Base-by-base conservation (phyloP, 2,797 vertebrate species). In the Epinephelus coioides region DNA sequence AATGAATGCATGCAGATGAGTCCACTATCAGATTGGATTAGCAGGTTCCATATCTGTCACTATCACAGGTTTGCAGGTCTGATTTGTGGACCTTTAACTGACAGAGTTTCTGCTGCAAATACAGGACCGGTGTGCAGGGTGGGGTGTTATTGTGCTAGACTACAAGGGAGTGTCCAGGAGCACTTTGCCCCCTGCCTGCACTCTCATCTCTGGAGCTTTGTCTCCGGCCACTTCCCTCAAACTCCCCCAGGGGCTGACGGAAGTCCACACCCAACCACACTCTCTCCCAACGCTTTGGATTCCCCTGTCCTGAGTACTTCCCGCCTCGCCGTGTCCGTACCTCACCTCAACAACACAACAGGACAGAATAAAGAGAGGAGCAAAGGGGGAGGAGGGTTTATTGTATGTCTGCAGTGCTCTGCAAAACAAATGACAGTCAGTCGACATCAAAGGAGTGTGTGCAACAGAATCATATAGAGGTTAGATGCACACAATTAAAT, bases 131-230 rank as follows among this genome's bases (percentile, higher is more conserved):
- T 65, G 73, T 11, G 3, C 68, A 73, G 86, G 75, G 79, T 66
- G 84, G n/a, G 68, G 83, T 69, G 27, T 59, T 78, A 67, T 77
- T 75, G 49, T 77, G 55, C 47, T 73, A 67, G 23, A 72, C 76
- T 66, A 21, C 2, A 47, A 77, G 72, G 83, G 83, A 88, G 89
- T 67, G 62, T 83, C 89, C 90, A 81, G 68, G 55, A 85, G 84
- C 75, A 43, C 84, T 88, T 82, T 87, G 80, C 68, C 86, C 84
- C 78, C 8, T 43, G 65, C 57, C 81, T 63, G 70, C 43, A 6
- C 81, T 90, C 88, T 90, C 91, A 89, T 89, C 91, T 92, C 83
- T 90, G 86, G 75, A 88, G 87, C 88, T 88, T 90, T 91, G 89
- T 89, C 87, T 91, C 81, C 2, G 12, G 67, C 79, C 69, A 78